A percentile compares a stretch with the other conserved stretches of the same genome.
Conservation (phyloP, 92 coral and sea anemone genomes). For the Palythoa grandis region DNA sequence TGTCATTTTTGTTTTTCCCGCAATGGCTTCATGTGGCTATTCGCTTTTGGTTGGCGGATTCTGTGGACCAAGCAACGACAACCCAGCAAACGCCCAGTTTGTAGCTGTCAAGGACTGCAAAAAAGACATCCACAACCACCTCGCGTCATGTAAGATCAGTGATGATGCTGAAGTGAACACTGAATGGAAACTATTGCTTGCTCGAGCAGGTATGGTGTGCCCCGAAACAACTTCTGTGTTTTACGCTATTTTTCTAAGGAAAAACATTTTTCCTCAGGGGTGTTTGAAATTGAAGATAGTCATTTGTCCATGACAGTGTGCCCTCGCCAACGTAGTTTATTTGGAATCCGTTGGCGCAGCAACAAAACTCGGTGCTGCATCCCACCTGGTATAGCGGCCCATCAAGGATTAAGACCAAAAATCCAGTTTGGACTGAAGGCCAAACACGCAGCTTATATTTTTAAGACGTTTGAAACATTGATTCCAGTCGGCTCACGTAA, state of each 20-base stretch:
- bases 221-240: not conserved
- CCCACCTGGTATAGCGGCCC: constrained; percentile 26
- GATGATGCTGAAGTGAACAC: constrained; percentile 35
- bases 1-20: no score
- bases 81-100: no score
- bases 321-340: constrained; percentile 50
- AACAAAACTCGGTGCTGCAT: constrained; percentile 42
- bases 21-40: no score
- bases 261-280: constrained; percentile 31
- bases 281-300: constrained; percentile 33
- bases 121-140: constrained; percentile 35
- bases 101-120: not conserved
- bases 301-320: constrained; percentile 51
- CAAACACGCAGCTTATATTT: constrained; percentile 31
- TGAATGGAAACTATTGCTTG: constrained; percentile 52
- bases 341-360: constrained; percentile 49
- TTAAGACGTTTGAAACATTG: constrained; percentile 11
- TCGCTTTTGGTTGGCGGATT: no score
- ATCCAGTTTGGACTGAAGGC: constrained; percentile 45
- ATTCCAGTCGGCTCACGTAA: constrained; percentile 51
- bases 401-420: constrained; percentile 24
- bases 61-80: no score
- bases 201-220: constrained; percentile 44
- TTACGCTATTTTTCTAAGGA: not conserved
- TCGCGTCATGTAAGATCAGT: constrained; percentile 20